phyloP scores from a whole-genome alignment of 2,888 invertebrate genomes.

The Hemicrepidius hirtus region DNA sequence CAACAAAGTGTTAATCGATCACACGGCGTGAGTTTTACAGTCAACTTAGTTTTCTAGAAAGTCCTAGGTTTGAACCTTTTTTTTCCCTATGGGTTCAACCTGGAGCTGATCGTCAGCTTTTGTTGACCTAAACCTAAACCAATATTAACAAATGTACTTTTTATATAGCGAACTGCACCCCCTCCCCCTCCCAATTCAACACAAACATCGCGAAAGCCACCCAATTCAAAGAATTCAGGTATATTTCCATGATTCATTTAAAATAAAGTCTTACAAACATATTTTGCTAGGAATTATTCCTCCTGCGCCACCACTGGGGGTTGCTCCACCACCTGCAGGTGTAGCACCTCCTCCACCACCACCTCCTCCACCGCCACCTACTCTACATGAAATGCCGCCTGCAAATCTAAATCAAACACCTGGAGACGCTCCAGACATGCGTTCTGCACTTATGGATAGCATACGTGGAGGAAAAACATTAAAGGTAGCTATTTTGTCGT shows the following conservation, averaged over 20 bases:
- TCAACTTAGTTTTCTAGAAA: too few species aligned
- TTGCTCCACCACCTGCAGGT: conserved; percentile 51
- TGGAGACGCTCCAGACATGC: conserved; percentile 56
- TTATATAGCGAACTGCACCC: conserved; percentile 67
- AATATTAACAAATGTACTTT: too few species aligned
- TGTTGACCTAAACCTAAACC: too few species aligned
- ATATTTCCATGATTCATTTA: too few species aligned
- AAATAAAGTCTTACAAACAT: too few species aligned
- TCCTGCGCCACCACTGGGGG: neutral
- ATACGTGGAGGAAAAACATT: conserved; percentile 87
- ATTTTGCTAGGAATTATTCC: neutral
- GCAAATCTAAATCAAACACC: conserved; percentile 30
- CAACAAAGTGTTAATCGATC: conserved; percentile 63
- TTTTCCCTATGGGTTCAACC: too few species aligned
- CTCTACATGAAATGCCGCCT: conserved; percentile 48
- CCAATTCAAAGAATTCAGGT: conserved; percentile 43
- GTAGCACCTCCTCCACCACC: conserved; percentile 60
- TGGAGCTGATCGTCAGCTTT: too few species aligned
- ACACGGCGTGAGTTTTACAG: conserved; percentile 64
- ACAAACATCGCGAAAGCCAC: conserved; percentile 56
- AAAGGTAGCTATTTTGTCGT: conserved; percentile 74
- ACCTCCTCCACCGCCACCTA: conserved; percentile 63
- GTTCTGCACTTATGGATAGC: conserved; percentile 86
- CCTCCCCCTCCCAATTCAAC: conserved; percentile 67
- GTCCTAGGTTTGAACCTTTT: neutral